These are phyloP conservation scores for Calephelis virginiensis DNA, from an alignment of 1,140 invertebrate species.

Conservation along the genomic window DNA sequence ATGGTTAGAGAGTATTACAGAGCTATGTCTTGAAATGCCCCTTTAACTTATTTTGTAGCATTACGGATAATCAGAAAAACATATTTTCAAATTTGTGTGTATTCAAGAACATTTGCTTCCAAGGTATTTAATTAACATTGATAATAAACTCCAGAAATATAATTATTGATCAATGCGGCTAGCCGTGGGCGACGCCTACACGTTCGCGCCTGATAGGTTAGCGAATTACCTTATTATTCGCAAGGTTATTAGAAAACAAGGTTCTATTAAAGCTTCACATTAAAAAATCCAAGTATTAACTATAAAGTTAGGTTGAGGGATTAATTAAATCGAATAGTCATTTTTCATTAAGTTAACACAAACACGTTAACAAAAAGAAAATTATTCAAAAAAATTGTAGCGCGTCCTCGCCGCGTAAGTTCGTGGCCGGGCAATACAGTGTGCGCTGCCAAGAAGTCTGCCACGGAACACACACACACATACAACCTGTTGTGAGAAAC, in stretches of 20 bases:
- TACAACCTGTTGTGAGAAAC: constrained; percentile 33
- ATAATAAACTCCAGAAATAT: neutral
- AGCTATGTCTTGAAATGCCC: no score
- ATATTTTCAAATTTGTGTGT: no score
- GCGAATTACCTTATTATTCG: neutral
- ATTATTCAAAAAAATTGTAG: neutral
- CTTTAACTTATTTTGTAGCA: no score
- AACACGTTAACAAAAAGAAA: no score
- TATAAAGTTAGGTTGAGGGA: no score
- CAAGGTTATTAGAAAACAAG: neutral
- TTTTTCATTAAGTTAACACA: no score
- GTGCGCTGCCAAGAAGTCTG: constrained; percentile 64
- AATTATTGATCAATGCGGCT: neutral
- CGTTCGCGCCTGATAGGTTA: neutral
- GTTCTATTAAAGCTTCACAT: neutral
- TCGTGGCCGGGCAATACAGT: constrained; percentile 27
- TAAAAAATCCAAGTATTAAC: no score
- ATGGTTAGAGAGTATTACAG: no score
- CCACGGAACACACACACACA: constrained; percentile 45
- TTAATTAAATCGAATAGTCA: no score
- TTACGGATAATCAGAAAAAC: no score
- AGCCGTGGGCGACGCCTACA: neutral
- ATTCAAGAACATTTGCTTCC: no score
- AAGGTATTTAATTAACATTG: neutral
- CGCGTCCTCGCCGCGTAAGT: neutral